Percentiles rank a stretch among this genome's conserved stretches.
phyloP scores from a whole-genome alignment of 2,888 invertebrate species.

The Phortica okadai region DNA sequence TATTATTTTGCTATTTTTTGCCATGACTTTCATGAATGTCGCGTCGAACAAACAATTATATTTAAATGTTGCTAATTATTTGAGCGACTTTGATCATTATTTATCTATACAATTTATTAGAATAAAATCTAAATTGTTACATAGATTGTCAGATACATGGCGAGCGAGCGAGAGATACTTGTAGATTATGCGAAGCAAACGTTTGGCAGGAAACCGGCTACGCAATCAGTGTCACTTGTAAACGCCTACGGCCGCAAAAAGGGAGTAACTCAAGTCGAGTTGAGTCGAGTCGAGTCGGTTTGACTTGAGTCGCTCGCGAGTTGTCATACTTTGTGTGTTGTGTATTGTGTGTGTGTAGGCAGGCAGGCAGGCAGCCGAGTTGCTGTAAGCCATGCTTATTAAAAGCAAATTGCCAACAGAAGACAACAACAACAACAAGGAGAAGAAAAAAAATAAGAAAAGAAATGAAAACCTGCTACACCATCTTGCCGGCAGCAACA shows the following conservation, averaged over 20 bases:
- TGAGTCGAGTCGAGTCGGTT: too few relatives aligned
- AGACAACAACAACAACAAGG: neutral
- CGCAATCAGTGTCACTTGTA: constrained; percentile 32
- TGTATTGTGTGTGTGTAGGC: neutral
- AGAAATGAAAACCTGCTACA: constrained; percentile 45
- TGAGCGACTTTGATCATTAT: too few relatives aligned
- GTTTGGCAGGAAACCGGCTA: constrained; percentile 9
- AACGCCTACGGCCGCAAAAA: constrained; percentile 28
- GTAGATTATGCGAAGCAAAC: too few relatives aligned
- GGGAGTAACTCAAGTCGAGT: constrained; percentile 9
- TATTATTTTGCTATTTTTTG: too few relatives aligned
- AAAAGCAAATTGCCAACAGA: constrained; percentile 15
- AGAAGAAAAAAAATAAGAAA: constrained; percentile 13
- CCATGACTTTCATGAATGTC: too few relatives aligned
- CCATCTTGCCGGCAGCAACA: constrained; percentile 38
- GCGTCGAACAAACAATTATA: too few relatives aligned
- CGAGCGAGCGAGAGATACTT: too few relatives aligned
- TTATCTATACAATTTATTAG: too few relatives aligned
- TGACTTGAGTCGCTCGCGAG: neutral
- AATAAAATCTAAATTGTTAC: too few relatives aligned
- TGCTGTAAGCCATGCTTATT: constrained; percentile 28
- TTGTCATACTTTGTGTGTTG: neutral
- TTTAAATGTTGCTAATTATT: too few relatives aligned
- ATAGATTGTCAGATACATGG: too few relatives aligned
- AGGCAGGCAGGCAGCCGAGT: neutral